Evolutionary conservation across 2,797 vertebrate genomes (phyloP).

Genomic region (Onychomys torridus): DNA sequence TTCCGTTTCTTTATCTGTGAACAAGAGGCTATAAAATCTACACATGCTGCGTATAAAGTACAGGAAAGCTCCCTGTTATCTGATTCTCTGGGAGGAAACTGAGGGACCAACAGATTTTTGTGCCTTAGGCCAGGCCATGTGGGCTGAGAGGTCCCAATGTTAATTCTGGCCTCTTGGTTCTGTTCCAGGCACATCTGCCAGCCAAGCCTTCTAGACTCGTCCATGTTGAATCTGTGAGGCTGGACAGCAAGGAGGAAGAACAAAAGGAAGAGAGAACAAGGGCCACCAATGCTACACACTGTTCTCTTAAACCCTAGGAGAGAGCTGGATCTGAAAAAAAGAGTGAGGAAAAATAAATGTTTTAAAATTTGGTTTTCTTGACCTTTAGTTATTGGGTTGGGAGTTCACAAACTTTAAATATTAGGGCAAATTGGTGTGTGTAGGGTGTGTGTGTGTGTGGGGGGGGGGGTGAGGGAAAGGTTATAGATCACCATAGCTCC

Average conservation of each 20-base stretch:
- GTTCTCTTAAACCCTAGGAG: not conserved
- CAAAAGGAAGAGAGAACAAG: not conserved
- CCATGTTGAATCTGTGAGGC: not conserved
- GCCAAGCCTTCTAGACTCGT: not conserved
- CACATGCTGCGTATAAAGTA: too few relatives aligned
- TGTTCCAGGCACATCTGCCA: too few relatives aligned
- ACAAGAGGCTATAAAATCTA: not conserved
- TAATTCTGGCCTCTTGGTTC: not conserved
- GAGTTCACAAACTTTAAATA: not conserved
- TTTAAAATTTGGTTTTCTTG: conserved; percentile 29
- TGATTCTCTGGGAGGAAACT: not conserved
- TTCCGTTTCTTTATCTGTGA: conserved; percentile 38
- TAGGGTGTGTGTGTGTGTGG: too few relatives aligned
- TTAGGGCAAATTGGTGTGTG: too few relatives aligned
- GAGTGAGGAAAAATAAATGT: not conserved
- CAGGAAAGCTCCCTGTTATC: not conserved
- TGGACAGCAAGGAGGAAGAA: not conserved
- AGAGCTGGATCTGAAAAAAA: not conserved
- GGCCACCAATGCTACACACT: not conserved
- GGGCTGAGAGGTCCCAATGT: not conserved
- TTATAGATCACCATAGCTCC: not conserved
- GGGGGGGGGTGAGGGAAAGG: not conserved
- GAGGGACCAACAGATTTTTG: not conserved
- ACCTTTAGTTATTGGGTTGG: not conserved
- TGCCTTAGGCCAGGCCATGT: not conserved